Evolutionary conservation across 2,113 vertebrate genomes (phyloP), one percentile per base, ranked within the genome.

Genomic region (Microcebus tavaratra): DNA sequence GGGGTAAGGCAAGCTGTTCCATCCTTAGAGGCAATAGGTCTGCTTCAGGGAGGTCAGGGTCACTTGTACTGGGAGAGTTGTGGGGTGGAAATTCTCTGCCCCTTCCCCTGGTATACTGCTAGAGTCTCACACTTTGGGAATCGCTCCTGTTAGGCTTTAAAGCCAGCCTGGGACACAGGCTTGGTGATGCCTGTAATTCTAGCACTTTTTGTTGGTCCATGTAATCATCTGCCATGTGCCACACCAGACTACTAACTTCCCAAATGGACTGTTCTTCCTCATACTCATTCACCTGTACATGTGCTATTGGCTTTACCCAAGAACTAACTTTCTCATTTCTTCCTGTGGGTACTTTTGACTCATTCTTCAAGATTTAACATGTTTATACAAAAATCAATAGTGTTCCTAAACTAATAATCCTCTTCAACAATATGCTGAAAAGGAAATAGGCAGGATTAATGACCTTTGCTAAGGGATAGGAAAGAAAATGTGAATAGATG

Each of bases 401-500:
- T 90, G n/a, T 85, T 91, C 36, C 57, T 73, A 70, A 81, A 50
- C n/a, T 68, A 55, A 39, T 6, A 27, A 8, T 92, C 8, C 68
- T 80, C 76, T 82, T 83, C 50, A 67, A 70, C 6, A 73, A 8
- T 82, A 68, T 76, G 36, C 61, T 87, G 31, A 61, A 83, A 87
- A 90, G 57, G 6, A 84, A 90, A 75, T 63, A 12, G 48, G 17
- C 23, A 72, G 39, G 13, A 80, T 83, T 68, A 83, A 17, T 59
- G 87, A 90, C 39, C 21, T 95, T 90, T 78, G 25, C 48, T 85
- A 53, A 80, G 48, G 53, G 2, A 72, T 59, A 27, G 57, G 57
- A 90, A 90, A 87, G 84, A 72, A 95, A 95, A 95, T 50, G 10
- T 76, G 36, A 94, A 34, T 55, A 81, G 82, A 23, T 65, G 59